Evolutionary conservation across 2,888 invertebrate genomes (phyloP).

Genomic region (Eristalis arbustorum): DNA sequence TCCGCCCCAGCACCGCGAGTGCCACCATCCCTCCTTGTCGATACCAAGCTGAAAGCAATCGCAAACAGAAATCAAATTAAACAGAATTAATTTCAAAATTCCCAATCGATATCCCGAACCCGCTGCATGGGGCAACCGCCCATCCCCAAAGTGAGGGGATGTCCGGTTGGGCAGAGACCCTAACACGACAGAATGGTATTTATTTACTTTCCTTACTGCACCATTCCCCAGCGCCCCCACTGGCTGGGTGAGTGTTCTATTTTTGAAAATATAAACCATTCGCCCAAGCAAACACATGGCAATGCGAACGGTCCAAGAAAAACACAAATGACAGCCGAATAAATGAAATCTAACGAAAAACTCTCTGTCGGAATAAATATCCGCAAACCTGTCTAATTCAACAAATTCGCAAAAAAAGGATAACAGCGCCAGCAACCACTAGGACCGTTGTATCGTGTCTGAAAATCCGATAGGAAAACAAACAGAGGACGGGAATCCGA

Average conservation of each 20-base stretch:
- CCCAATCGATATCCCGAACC: conserved; percentile 37
- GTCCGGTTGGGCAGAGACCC: background rate
- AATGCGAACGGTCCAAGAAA: conserved; percentile 17
- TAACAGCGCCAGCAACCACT: background rate
- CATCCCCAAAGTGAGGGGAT: background rate
- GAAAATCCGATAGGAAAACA: conserved; percentile 41
- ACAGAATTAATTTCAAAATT: conserved; percentile 50
- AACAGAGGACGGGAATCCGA: conserved; percentile 5
- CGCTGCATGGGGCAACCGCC: background rate
- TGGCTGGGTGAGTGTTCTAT: too few species aligned
- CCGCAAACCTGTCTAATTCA: conserved; percentile 44
- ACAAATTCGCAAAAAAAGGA: conserved; percentile 17
- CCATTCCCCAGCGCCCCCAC: background rate
- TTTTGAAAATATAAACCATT: conserved; percentile 42
- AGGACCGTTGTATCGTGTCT: conserved; percentile 3
- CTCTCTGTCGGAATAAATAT: conserved; percentile 19
- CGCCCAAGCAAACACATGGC: conserved; percentile 19
- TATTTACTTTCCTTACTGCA: conserved; percentile 44
- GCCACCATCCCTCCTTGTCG: background rate
- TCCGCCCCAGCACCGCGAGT: too few species aligned
- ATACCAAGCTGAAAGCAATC: conserved; percentile 28
- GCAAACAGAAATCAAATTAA: conserved; percentile 61
- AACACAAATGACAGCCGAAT: conserved; percentile 58
- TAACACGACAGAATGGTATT: conserved; percentile 14
- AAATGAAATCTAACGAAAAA: conserved; percentile 50